Evolutionary conservation across 2,888 invertebrate genomes (phyloP), one percentile per base, ranked within the genome.

Genomic region (Cabera pusaria): DNA sequence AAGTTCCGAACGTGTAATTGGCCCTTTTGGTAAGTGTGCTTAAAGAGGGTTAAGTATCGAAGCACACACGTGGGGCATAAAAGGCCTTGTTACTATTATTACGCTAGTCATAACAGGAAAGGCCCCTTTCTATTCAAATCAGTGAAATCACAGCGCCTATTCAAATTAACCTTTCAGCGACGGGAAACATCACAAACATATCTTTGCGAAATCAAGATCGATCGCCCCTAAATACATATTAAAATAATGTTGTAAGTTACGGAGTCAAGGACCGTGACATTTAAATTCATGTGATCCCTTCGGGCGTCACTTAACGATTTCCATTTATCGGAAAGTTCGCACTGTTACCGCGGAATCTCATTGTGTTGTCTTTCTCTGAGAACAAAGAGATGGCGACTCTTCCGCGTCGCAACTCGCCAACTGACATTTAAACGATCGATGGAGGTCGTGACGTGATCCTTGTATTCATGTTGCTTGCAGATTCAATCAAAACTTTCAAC

Each of bases 381-480:
- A 75, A 79, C 78, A 80, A 83, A 79, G 77, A 74, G 40, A 68
- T 65, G 67, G 61, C 54, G 56, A 44, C 56, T 69, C 72, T 85
- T 85, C 86, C 84, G 83, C 76, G 61, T 80, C 66, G 79, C 70
- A 78, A 82, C 82, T 52, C 65, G 66, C 59, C 81, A 71, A 82
- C 77, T 85, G 86, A 83, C 82, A 85, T 86, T 85, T 83, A 81
- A 75, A 57, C 75, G 73, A 77, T 73, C 74, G 73, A 78, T 76
- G 72, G 82, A 84, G 83, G 80, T 79, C 82, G 56, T 66, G 68
- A 65, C 82, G 56, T 66, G 68, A 65, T 73, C 64, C 57, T 56
- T 65, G 62, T 59, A 58, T 65, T 67, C 61, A 63, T 66, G 61
- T 60, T 64, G 59, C 61, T 59, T 56, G 48, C 41, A 44, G 52